These are phyloP conservation scores for Chionis minor DNA, from an alignment of 2,113 vertebrate species.

Conservation along the genomic window DNA sequence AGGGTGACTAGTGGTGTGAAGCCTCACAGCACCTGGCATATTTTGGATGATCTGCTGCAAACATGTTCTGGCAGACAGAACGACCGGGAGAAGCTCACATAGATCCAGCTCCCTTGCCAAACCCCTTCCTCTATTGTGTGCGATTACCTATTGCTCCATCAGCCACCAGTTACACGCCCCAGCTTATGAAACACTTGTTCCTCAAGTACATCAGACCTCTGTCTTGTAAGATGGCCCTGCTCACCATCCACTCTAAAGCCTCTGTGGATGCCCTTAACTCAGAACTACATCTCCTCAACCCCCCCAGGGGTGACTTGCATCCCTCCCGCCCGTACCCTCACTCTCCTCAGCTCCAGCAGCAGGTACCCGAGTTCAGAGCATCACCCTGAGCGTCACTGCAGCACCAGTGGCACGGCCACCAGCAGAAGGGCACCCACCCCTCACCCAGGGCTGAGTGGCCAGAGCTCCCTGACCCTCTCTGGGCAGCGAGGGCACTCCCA, in stretches of 20 bases:
- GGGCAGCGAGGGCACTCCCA: fast-evolving
- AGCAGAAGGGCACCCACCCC: background rate
- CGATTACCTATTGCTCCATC: background rate
- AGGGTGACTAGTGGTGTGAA: background rate
- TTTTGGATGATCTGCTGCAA: too few species aligned
- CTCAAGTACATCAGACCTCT: background rate
- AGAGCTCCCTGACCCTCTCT: background rate
- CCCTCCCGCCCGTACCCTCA: background rate
- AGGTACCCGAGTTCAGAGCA: background rate
- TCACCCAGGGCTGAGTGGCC: background rate
- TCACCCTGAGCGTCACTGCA: background rate
- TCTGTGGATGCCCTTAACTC: background rate
- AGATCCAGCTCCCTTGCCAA: background rate
- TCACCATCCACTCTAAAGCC: background rate
- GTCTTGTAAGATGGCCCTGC: fast-evolving
- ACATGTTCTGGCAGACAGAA: background rate
- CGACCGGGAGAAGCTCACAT: fast-evolving
- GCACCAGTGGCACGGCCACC: too few species aligned
- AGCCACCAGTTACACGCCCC: fast-evolving
- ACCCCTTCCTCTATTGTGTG: fast-evolving
- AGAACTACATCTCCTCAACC: background rate
- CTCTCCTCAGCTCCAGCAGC: background rate
- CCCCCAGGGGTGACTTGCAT: too few species aligned
- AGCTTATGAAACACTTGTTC: background rate
- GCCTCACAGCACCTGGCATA: fast-evolving